Evolutionary conservation across 2,113 vertebrate species (phyloP), one percentile per base, ranked within the genome.

Genomic region (Aspiorhynchus laticeps): DNA sequence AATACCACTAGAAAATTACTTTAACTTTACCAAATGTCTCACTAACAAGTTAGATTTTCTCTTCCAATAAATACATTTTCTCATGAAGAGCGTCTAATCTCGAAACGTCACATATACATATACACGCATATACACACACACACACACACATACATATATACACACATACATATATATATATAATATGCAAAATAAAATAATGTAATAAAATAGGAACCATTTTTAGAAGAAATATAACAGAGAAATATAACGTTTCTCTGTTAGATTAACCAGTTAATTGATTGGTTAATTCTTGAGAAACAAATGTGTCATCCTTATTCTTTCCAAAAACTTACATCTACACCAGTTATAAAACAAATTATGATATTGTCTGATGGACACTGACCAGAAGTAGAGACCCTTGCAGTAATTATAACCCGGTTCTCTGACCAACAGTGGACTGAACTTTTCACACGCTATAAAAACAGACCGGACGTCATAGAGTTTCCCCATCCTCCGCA

Each of bases 381-480:
- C 87, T 86, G 71, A 94, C 93, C 94, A 96, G 88, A 81, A 90
- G 31, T 84, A 93, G 11, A 94, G 84, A 56, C 94, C 94, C 86
- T 91, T 91, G 90, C 93, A 95, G 89, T 88, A 94, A 67, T 93
- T 95, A 90, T 87, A 95, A 0, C 88, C 94, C 5, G 93, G 90
- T 80, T 94, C 92, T 86, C 91, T 86, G 36, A 86, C 36, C 2
- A 83, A 82, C 2, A 87, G 89, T 75, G 89, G 79, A 53, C 90
- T 93, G 43, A 43, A 28, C 33, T 85, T 90, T 78, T 89, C 90
- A 63, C 91, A 88, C 19, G 80, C n/a, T 38, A 90, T 76, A 84
- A 96, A 93, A 73, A 90, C 91, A 31, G 86, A 61, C 1, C 85
- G 89, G 0, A 88, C 89, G 9, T 94, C 93, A 7, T 93, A 89